Conservation (phyloP, 2,797 vertebrate species). For the Nyctibius grandis region DNA sequence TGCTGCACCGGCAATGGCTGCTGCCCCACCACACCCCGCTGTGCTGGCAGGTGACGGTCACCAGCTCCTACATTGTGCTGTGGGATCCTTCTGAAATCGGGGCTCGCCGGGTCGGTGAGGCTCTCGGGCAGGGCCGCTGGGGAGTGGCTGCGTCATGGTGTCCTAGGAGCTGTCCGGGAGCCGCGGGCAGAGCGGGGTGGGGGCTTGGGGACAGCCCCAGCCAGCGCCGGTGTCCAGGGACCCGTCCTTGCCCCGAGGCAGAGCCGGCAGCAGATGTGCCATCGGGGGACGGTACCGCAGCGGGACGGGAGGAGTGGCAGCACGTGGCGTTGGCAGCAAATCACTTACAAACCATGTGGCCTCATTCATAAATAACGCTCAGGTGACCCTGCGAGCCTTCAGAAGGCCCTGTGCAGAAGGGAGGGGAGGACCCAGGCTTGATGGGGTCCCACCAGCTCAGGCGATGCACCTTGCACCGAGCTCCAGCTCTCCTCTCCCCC, state of each 20-base stretch:
- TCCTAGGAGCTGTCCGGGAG: background rate
- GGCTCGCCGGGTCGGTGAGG: accelerated
- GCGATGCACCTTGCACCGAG: accelerated
- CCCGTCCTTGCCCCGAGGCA: background rate
- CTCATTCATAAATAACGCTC: background rate
- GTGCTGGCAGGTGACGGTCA: background rate
- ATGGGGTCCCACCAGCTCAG: background rate
- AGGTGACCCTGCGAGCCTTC: background rate
- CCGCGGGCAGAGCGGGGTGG: accelerated
- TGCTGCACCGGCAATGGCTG: background rate
- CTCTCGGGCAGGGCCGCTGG: background rate
- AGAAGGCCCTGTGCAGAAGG: background rate
- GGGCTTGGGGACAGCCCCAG: background rate
- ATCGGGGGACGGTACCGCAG: accelerated
- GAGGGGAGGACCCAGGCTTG: background rate
- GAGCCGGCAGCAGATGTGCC: background rate
- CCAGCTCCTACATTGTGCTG: accelerated
- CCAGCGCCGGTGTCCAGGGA: accelerated
- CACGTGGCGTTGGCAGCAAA: background rate
- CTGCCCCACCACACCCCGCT: background rate
- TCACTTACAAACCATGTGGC: background rate
- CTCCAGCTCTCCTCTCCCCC: background rate
- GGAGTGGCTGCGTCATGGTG: accelerated
- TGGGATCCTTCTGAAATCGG: accelerated
- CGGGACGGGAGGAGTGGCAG: accelerated